A percentile compares a stretch with the other conserved stretches of the same genome.
Evolutionary conservation across 2,113 vertebrate genomes (phyloP).

Genomic region (Chaenocephalus aceratus): DNA sequence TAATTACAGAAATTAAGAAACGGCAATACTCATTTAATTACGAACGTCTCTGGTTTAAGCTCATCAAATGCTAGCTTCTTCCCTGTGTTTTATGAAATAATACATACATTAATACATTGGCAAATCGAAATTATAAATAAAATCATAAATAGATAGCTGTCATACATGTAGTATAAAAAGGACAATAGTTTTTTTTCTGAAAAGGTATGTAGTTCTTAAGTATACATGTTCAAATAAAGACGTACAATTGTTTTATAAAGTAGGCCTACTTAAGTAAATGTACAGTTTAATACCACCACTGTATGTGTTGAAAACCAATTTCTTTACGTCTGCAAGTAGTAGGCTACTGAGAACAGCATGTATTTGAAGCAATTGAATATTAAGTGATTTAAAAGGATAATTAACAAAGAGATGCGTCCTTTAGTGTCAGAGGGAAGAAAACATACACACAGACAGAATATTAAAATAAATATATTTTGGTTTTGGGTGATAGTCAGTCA

Average conservation of each 20-base stretch:
- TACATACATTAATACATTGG: neutral
- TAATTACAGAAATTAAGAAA: neutral
- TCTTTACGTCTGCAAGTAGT: neutral
- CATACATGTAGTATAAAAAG: neutral
- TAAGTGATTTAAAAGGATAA: neutral
- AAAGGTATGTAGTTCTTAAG: no score
- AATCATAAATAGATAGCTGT: neutral
- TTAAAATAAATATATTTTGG: no score
- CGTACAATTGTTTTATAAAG: no score
- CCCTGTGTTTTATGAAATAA: neutral
- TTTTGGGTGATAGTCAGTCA: neutral
- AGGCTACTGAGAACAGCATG: no score
- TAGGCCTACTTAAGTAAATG: no score
- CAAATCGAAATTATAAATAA: no score
- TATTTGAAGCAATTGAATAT: neutral
- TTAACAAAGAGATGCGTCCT: neutral
- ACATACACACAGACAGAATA: slow-evolving; percentile 20
- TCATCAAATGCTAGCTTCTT: neutral
- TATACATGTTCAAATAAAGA: no score
- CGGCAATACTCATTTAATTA: neutral
- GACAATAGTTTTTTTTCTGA: no score
- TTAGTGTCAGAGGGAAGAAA: neutral
- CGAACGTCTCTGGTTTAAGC: neutral
- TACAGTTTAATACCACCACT: no score
- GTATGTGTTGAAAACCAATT: no score